Percentiles rank a stretch among this genome's conserved stretches.
These are phyloP conservation scores for Phasia obesa DNA, from an alignment of 2,888 invertebrate species.

Conservation along the genomic window DNA sequence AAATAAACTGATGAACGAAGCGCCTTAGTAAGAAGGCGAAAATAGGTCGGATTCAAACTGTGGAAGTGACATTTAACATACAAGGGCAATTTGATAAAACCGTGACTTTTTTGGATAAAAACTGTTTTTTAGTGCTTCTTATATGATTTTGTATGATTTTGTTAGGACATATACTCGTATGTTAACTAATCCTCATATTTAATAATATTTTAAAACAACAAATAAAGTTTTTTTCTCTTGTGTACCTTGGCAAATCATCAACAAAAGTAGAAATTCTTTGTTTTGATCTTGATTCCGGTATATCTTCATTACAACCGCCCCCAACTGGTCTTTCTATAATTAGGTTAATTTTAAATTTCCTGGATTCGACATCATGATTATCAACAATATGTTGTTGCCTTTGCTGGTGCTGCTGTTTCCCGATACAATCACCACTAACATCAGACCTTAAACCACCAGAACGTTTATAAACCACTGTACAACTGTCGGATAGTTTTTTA, in stretches of 20 bases:
- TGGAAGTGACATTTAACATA: too few relatives aligned
- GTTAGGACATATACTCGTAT: not conserved
- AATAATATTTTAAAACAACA: not conserved
- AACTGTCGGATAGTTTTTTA: slow-evolving; percentile 28
- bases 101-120: too few relatives aligned
- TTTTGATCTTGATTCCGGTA: slow-evolving; percentile 19
- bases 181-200: not conserved
- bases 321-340: slow-evolving; percentile 11
- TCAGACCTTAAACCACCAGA: slow-evolving; percentile 31
- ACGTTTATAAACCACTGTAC: slow-evolving; percentile 56
- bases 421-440: slow-evolving; percentile 29
- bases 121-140: too few relatives aligned
- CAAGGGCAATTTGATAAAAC: too few relatives aligned
- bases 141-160: too few relatives aligned
- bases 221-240: not conserved
- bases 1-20: too few relatives aligned
- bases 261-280: slow-evolving; percentile 4
- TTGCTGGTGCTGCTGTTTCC: slow-evolving; percentile 1
- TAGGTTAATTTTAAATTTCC: slow-evolving; percentile 7
- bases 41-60: too few relatives aligned
- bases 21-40: too few relatives aligned
- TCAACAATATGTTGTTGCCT: slow-evolving; percentile 38
- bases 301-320: slow-evolving; percentile 19
- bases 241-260: slow-evolving; percentile 47
- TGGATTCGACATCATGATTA: slow-evolving; percentile 26